Conservation (phyloP, 2,888 invertebrate species). For the Lymantria monacha region DNA sequence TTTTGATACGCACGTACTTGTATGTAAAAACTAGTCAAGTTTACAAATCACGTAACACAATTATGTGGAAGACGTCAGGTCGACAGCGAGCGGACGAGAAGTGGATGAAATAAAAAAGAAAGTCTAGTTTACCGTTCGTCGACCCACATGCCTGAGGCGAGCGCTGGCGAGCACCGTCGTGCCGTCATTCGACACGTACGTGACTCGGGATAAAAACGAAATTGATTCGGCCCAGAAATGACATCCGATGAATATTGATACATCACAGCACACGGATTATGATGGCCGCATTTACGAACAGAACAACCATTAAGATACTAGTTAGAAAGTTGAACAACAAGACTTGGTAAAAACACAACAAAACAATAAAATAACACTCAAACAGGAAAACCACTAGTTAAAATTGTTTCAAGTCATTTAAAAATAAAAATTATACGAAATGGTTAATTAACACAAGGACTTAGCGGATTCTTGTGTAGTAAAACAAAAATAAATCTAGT, state of each 20-base stretch:
- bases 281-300: slow-evolving; percentile 10
- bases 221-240: slow-evolving; percentile 37
- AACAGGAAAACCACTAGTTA: background rate
- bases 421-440: no score
- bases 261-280: slow-evolving; percentile 4
- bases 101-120: slow-evolving; percentile 70
- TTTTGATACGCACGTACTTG: background rate
- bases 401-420: background rate
- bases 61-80: slow-evolving; percentile 31
- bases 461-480: no score
- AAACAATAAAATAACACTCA: background rate
- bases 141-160: slow-evolving; percentile 60
- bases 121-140: slow-evolving; percentile 70
- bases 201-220: slow-evolving; percentile 62
- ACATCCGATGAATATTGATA: slow-evolving; percentile 31
- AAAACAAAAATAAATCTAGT: no score
- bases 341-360: background rate
- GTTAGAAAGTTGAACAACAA: slow-evolving; percentile 4
- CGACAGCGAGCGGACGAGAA: slow-evolving; percentile 31
- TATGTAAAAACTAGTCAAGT: slow-evolving; percentile 14
- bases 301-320: background rate
- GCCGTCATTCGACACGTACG: slow-evolving; percentile 36
- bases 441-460: no score
- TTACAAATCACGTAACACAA: slow-evolving; percentile 19
- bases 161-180: slow-evolving; percentile 23